Evolutionary conservation across 2,113 vertebrate species (phyloP), one percentile per base, ranked within the genome.

Genomic region (Saccopteryx leptura): DNA sequence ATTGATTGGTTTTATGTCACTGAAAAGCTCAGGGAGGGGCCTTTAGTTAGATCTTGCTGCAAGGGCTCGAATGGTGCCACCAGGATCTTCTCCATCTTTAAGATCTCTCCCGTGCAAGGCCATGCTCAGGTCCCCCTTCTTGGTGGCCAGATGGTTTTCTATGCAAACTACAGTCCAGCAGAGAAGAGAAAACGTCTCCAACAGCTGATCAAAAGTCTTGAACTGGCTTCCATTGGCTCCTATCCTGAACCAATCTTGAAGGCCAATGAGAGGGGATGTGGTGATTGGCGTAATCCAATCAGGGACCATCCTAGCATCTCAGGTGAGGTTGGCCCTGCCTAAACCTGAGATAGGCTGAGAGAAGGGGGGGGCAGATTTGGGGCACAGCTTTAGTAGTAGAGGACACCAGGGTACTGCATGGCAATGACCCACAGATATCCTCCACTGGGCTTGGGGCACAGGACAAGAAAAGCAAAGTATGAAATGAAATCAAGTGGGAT

Each of bases 21-120:
- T 17, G 63, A 69, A 89, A 69, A 93, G 60, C 85, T 74, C 81
- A 94, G 78, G 66, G 75, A 85, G 9, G 18, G 86, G 9, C 15
- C 21, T 84, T 78, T 52, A 24, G 11, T 87, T 54, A 19, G 18
- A 78, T 17, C 61, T 81, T 39, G 54, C 28, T 15, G 4, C 26
- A 39, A 82, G 21, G 48, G 28, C 61, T 93, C 60, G 24, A 17
- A 75, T 13, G 80, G 74, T 46, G 52, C n/a, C 18, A 7, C 24
- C 12, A 50, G 23, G 23, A 58, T 28, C 18, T 19, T 56, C 84
- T 75, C 7, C 1, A 15, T 69, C 61, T n/a, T 68, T 89, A 18
- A 58, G 23, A 26, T 93, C 39, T 79, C 12, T 46, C 15, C 23
- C 5, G 28, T 8, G 23, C 31, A 31, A 46, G 61, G 39, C n/a